A percentile compares a stretch with the other conserved stretches of the same genome.
phyloP scores from a whole-genome alignment of 1,140 invertebrate genomes.

The Trinorchestia longiramus region DNA sequence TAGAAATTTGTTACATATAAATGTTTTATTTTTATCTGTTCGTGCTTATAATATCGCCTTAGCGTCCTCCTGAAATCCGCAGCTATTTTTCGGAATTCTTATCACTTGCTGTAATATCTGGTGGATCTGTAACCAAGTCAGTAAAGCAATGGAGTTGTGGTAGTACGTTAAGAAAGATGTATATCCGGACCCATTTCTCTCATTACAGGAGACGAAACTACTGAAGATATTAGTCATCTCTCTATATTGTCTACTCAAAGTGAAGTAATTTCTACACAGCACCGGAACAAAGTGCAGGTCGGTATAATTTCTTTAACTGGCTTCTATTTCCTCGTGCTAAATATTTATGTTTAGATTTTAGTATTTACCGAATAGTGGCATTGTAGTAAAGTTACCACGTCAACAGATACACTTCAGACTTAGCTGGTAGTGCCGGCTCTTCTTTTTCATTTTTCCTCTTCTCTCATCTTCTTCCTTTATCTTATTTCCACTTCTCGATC shows the following conservation, averaged over 20 bases:
- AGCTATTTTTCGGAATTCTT: background rate
- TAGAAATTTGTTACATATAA: background rate
- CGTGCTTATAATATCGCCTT: background rate
- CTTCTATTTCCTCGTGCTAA: background rate
- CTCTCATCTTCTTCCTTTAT: too few species aligned
- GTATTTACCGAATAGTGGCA: background rate
- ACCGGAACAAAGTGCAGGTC: constrained; percentile 55
- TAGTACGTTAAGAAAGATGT: background rate
- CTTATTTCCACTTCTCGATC: too few species aligned
- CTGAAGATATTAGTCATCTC: constrained; percentile 13
- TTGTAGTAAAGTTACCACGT: too few species aligned
- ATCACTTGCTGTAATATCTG: background rate
- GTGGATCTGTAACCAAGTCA: background rate
- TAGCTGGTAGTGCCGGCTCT: too few species aligned
- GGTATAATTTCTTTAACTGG: background rate
- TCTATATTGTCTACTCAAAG: constrained; percentile 46
- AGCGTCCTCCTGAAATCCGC: background rate
- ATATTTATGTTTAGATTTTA: background rate
- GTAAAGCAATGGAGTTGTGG: background rate
- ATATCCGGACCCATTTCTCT: background rate
- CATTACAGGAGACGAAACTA: background rate
- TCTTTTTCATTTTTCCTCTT: too few species aligned
- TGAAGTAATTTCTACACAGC: constrained; percentile 44
- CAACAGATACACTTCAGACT: too few species aligned
- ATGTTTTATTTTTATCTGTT: background rate